These are phyloP conservation scores for Tapera naevia DNA, from an alignment of 2,797 vertebrate genomes.

Conservation along the genomic window DNA sequence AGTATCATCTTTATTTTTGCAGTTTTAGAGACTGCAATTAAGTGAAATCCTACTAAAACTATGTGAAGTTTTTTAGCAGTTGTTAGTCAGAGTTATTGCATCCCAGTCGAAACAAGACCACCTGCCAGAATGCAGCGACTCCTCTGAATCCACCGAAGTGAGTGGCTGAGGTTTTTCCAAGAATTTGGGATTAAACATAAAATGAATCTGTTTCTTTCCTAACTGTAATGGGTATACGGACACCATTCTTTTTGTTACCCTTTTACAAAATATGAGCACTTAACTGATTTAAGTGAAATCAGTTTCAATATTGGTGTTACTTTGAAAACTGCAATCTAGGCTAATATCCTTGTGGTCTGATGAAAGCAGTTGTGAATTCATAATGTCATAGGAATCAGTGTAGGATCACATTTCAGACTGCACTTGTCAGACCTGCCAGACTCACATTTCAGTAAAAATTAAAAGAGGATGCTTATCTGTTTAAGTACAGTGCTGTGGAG, in stretches of 20 bases:
- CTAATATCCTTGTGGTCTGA: not conserved
- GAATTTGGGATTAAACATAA: not conserved
- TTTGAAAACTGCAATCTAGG: not conserved
- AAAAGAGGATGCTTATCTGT: not conserved
- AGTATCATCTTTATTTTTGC: not conserved
- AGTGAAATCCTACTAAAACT: not conserved
- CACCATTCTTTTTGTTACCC: not conserved
- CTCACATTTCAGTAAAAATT: not conserved
- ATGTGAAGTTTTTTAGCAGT: not conserved
- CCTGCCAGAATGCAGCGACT: not conserved
- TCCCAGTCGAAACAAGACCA: not conserved
- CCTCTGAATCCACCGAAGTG: not conserved
- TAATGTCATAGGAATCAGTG: not conserved
- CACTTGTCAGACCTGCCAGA: not conserved
- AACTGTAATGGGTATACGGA: not conserved
- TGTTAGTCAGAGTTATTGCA: not conserved
- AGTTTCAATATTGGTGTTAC: not conserved
- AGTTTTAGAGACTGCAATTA: not conserved
- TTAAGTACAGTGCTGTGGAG: not conserved
- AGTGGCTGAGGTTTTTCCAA: not conserved
- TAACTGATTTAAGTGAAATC: not conserved
- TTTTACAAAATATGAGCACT: not conserved
- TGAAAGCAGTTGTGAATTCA: not conserved
- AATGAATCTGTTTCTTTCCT: not conserved
- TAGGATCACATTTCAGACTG: not conserved